Evolutionary conservation across 2,113 vertebrate genomes (phyloP).

Genomic region (Gymnorhina tibicen): DNA sequence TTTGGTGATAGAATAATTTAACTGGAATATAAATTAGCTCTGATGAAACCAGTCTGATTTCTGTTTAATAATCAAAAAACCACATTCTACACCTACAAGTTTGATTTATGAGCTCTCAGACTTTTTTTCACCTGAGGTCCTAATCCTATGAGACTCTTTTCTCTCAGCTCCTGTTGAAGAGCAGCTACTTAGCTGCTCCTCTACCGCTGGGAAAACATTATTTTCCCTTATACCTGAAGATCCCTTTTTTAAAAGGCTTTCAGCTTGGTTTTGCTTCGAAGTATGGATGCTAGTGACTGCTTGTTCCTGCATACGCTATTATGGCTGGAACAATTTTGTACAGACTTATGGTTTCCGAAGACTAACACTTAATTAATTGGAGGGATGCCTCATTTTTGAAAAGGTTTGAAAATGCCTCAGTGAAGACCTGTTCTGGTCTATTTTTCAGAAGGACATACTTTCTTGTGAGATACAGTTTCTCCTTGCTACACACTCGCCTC

Average conservation of each 20-base stretch:
- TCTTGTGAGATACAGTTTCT: neutral
- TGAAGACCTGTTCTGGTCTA: neutral
- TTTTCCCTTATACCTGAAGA: neutral
- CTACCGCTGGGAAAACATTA: neutral
- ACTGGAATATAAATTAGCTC: constrained; percentile 32
- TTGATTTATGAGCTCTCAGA: neutral
- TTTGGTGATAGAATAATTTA: constrained; percentile 45
- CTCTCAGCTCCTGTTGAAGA: neutral
- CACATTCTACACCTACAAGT: neutral
- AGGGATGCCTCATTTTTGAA: neutral
- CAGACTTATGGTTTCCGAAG: neutral
- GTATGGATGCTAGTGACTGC: neutral
- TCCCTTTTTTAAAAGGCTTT: neutral
- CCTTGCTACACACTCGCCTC: neutral
- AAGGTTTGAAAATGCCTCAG: neutral
- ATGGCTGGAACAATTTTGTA: neutral
- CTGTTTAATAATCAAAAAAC: constrained; percentile 29
- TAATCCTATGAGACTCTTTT: neutral
- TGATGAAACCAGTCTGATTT: constrained; percentile 23
- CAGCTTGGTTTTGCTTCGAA: neutral
- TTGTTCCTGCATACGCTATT: neutral
- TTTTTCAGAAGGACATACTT: neutral
- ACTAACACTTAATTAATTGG: neutral
- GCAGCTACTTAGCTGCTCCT: neutral
- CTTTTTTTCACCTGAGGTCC: neutral